Percentiles rank a stretch among this genome's conserved stretches.
phyloP scores from a whole-genome alignment of 2,113 vertebrate genomes.

The Daphoenositta chrysoptera region DNA sequence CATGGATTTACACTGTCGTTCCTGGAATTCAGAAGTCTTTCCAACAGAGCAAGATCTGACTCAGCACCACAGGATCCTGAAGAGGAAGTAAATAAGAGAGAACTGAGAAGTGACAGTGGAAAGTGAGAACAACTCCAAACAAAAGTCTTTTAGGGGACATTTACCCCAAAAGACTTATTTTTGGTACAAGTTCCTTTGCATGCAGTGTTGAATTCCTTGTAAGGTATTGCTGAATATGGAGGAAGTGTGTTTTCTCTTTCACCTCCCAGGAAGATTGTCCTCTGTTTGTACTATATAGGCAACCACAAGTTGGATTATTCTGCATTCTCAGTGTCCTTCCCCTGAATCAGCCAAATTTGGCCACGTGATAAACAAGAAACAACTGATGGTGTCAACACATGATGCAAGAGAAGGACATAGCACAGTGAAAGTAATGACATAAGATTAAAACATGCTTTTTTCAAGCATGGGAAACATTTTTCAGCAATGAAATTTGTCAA shows the following conservation, averaged over 20 bases:
- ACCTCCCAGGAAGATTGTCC: neutral
- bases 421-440: neutral
- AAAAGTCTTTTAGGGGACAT: neutral
- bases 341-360: neutral
- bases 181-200: conserved; percentile 1
- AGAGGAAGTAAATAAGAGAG: neutral
- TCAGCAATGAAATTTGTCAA: neutral
- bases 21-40: conserved; percentile 46
- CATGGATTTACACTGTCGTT: conserved; percentile 66
- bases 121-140: neutral
- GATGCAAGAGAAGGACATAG: neutral
- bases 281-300: neutral
- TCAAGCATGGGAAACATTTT: neutral
- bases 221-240: neutral
- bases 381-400: neutral
- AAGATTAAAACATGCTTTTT: neutral
- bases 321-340: neutral
- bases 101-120: neutral
- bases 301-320: neutral
- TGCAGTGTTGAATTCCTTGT: neutral
- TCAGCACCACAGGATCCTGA: conserved; percentile 48
- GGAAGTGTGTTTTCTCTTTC: neutral
- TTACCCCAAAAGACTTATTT: conserved; percentile 42
- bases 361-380: neutral
- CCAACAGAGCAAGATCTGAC: conserved; percentile 17